Evolutionary conservation across 2,797 vertebrate species (phyloP), one percentile per base, ranked within the genome.

Genomic region (Siniperca obscura): DNA sequence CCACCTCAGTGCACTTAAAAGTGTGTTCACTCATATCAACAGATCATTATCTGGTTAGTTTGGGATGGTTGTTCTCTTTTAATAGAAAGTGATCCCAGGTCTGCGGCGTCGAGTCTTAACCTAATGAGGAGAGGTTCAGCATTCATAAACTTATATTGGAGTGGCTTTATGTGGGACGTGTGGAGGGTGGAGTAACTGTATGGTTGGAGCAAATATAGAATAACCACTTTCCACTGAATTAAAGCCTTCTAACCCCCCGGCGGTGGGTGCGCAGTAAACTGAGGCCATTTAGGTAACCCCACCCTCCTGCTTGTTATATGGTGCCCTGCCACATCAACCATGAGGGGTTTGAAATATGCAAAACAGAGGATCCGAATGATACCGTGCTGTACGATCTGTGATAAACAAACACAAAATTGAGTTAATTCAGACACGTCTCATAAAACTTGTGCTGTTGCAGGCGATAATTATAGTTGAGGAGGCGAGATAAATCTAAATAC

Each of bases 141-240:
- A 75, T 92, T 92, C 76, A 90, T 89, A 90, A 91, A 92, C 81
- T 88, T 78, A 79, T 87, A 91, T 81, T 89, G 80, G 73, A 77
- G 82, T 85, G 86, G 85, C 89, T 93, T 94, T 87, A 91, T 94
- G 91, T 94, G 92, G 90, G 85, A 86, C 62, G 78, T 90, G 90
- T 70, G 82, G 90, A 92, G 95, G 95, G 95, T 95, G 95, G 95
- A 93, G 95, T 90, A 86, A 93, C 86, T 78, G 89, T 88, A 93
- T 76, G 92, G 92, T 93, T 67, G 84, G 73, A 83, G 87, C 92
- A 95, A 95, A 96, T 96, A 95, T 95, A 93, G 85, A 91, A 94
- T 87, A 94, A 95, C 94, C 94, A 87, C 94, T 94, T 92, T 95
- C 93, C 85, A 86, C 89, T 86, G 90, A 93, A 93, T 95, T 94